phyloP scores from a whole-genome alignment of 2,888 invertebrate species.

The Thymelicus acteon region DNA sequence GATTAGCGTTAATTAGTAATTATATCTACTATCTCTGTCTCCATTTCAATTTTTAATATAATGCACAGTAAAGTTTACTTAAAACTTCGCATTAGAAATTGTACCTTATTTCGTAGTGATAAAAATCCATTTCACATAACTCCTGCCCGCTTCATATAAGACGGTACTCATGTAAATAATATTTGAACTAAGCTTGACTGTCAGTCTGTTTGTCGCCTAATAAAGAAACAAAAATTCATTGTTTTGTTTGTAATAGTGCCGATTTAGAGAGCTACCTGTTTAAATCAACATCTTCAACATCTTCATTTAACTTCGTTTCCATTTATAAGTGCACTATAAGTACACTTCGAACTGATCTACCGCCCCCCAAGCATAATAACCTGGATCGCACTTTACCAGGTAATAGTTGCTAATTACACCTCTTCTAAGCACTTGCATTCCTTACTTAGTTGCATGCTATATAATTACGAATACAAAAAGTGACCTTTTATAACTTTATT shows the following conservation, averaged over 20 bases:
- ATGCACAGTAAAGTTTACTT: no score
- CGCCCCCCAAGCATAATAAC: no score
- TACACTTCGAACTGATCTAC: no score
- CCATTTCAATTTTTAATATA: no score
- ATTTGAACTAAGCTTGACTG: conserved; percentile 24
- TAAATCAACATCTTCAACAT: no score
- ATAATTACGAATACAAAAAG: not conserved
- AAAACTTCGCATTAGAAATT: not conserved
- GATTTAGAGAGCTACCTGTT: not conserved
- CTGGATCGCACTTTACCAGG: no score
- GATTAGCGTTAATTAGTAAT: no score
- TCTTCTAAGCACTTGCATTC: no score
- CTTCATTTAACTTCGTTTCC: no score
- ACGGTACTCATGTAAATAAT: conserved; percentile 21
- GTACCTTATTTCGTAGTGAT: not conserved
- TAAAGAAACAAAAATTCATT: conserved; percentile 43
- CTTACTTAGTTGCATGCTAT: not conserved
- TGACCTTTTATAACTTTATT: conserved; percentile 16
- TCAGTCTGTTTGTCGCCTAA: conserved; percentile 44
- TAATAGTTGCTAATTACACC: no score
- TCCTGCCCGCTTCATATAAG: not conserved
- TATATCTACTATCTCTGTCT: not conserved
- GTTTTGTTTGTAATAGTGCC: conserved; percentile 4
- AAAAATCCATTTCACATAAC: not conserved
- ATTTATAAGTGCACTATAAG: no score